phyloP scores from a whole-genome alignment of 1,140 invertebrate species.

The Nixonia krombeini region DNA sequence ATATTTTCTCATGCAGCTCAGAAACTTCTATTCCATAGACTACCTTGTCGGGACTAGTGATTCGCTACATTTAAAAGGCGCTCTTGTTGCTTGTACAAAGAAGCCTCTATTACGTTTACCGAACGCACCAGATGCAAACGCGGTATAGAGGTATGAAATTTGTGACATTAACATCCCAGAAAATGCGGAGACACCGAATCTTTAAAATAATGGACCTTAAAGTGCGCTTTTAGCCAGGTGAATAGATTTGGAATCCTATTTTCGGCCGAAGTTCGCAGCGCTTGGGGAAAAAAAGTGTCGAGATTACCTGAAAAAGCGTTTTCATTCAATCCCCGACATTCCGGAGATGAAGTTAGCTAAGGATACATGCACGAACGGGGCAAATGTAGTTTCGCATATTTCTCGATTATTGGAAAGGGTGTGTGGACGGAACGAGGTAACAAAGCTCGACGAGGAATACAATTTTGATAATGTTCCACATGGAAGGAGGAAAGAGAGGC shows the following conservation, averaged over 20 bases:
- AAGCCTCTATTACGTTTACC: no score
- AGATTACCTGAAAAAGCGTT: neutral
- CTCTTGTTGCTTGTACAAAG: no score
- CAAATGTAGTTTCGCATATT: conserved; percentile 6
- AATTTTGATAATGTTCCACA: conserved; percentile 6
- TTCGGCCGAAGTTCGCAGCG: no score
- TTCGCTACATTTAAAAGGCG: neutral
- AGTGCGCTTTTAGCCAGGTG: no score
- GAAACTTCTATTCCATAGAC: neutral
- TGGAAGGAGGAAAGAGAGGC: neutral
- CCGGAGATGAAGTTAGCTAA: neutral
- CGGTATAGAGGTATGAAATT: no score
- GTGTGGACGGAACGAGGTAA: neutral
- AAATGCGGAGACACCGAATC: no score
- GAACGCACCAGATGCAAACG: no score
- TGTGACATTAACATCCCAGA: no score
- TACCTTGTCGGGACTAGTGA: neutral
- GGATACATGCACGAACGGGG: neutral
- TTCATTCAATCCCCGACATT: neutral
- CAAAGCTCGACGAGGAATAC: conserved; percentile 8
- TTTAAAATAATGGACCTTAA: no score
- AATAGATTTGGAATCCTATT: no score
- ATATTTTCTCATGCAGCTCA: neutral
- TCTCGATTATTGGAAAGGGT: conserved; percentile 4
- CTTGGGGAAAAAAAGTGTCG: no score